Base-by-base conservation (phyloP, 1,140 invertebrate species). In the Lordiphosa mommai region DNA sequence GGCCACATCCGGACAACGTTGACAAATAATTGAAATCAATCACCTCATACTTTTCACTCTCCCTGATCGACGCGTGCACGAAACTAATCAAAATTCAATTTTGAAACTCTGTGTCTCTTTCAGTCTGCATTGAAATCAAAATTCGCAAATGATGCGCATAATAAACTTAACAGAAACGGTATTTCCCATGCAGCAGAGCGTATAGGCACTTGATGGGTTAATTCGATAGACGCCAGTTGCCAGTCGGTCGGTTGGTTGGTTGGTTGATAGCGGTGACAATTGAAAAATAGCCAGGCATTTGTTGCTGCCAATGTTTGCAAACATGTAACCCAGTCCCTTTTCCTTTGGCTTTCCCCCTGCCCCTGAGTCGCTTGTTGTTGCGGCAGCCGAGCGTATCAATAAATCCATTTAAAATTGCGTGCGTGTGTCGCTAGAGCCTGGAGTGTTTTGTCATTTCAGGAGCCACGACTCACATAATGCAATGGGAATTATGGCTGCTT, bases 61-160 rank as follows among this genome's bases (percentile, higher is more conserved):
- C 17, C 14, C 30, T 23, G 12, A 13, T 32, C 12, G 41, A 36
- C 57, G 61, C 71, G 71, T 71, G 67, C 12, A 36, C 27, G 38
- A 57, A 82, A 84, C 77, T 69, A 84, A 84, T 84, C 79, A 84
- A 77, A 82, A 82, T 82, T 82, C 36, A 76, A 82, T 77, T 84
- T 84, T 43, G 13, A 12, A 13, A 14, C 10, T 46, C 12, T 36
- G 27, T 32, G 27, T 49, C 23, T 38, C 34, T 38, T 49, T 14
- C 58, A 14, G 47, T 40, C 46, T 73, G 6, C 64, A 72, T 72
- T 86, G 51, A 82, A 82, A 86, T 86, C 82, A 67, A 86, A 86
- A 86, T 77, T 86, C 72, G 82, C 82, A 86, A 86, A 82, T 86
- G 82, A 86, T 82, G 74, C 82, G 82, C 58, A 48, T 86, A 86